Conservation (phyloP, 2,113 vertebrate species). For the Ceratotherium simum region DNA sequence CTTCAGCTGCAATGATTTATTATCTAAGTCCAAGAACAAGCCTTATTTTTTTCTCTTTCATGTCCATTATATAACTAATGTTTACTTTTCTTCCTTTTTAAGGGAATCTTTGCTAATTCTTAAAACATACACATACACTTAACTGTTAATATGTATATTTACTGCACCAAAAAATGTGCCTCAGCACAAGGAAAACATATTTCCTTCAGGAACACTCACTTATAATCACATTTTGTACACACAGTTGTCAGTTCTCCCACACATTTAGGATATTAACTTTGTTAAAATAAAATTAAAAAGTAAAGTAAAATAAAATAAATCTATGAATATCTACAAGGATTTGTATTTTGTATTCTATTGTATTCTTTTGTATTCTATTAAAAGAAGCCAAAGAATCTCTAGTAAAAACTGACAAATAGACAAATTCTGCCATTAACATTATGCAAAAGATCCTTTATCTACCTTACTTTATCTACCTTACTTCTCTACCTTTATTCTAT, state of each 20-base stretch:
- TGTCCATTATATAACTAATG: neutral
- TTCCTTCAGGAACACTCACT: neutral
- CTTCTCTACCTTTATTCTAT: neutral
- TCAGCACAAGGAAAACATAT: slow-evolving; percentile 30
- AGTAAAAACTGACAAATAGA: neutral
- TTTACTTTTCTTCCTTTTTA: slow-evolving; percentile 50
- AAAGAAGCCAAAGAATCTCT: neutral
- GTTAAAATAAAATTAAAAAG: neutral
- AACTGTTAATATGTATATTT: slow-evolving; percentile 15
- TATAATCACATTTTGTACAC: neutral
- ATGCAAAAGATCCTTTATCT: neutral
- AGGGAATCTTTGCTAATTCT: slow-evolving; percentile 50
- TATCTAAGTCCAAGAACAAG: slow-evolving; percentile 66
- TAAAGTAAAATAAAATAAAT: neutral
- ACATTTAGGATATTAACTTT: neutral
- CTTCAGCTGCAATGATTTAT: slow-evolving; percentile 70
- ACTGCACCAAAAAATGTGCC: neutral
- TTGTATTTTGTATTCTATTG: neutral
- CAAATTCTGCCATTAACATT: neutral
- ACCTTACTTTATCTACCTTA: neutral
- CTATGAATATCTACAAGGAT: neutral
- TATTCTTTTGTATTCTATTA: neutral
- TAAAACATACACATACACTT: slow-evolving; percentile 36
- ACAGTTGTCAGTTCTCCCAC: neutral
- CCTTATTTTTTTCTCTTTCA: neutral